Evolutionary conservation across 2,113 vertebrate species (phyloP).

Genomic region (Malurus alboscapulatus): DNA sequence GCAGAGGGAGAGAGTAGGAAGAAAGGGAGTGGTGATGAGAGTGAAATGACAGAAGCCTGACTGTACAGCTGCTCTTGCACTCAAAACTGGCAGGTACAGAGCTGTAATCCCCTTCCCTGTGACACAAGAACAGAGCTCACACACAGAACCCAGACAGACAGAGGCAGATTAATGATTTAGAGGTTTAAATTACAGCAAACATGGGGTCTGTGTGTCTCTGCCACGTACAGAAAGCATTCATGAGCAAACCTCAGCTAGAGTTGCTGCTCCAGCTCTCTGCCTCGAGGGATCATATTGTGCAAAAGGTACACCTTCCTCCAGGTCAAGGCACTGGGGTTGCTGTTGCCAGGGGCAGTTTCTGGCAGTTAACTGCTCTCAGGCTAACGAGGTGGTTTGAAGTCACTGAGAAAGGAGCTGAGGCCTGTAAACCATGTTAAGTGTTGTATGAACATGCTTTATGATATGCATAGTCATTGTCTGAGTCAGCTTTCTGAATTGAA

Average conservation of each 20-base stretch:
- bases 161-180: neutral
- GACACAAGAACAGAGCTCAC: neutral
- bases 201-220: accelerated
- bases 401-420: neutral
- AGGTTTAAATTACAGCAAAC: neutral
- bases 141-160: neutral
- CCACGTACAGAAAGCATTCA: accelerated
- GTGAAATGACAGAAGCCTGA: neutral
- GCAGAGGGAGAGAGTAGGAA: neutral
- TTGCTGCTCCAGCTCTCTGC: neutral
- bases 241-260: neutral
- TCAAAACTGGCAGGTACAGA: neutral
- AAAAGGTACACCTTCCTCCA: neutral
- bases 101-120: neutral
- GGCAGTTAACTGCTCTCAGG: neutral
- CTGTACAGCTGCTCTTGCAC: neutral
- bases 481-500: neutral
- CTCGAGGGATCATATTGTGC: neutral
- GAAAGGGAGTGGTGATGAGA: neutral
- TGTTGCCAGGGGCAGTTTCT: neutral
- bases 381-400: neutral
- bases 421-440: neutral
- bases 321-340: neutral
- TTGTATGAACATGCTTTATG: neutral
- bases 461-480: neutral